Conservation (phyloP, 2,888 invertebrate species). For the Drosophila borborema region DNA sequence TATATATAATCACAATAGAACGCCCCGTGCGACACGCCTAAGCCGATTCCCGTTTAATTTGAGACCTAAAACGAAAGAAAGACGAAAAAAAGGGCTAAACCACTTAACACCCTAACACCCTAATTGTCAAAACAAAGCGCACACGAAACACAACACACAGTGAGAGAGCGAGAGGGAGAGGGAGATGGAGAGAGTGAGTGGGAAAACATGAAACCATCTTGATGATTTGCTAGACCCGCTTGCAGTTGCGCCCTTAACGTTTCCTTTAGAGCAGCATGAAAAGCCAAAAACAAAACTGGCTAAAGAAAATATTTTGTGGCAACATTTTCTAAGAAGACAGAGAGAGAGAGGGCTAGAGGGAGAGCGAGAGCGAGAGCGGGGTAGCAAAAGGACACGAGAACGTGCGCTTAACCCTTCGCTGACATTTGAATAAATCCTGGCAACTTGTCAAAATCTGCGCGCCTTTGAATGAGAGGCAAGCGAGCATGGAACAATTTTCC, state of each 20-base stretch:
- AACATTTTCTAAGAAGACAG: conserved; percentile 48
- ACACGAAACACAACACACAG: conserved; percentile 57
- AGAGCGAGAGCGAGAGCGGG: background rate
- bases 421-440: conserved; percentile 78
- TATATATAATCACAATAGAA: conserved; percentile 78
- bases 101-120: conserved; percentile 83
- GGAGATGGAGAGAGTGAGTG: conserved; percentile 17
- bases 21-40: conserved; percentile 78
- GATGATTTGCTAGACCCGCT: conserved; percentile 31
- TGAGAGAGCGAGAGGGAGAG: conserved; percentile 23
- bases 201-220: conserved; percentile 35
- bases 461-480: conserved; percentile 48
- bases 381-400: conserved; percentile 5
- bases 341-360: background rate
- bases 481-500: conserved; percentile 75
- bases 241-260: conserved; percentile 16
- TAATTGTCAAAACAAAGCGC: conserved; percentile 81
- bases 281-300: conserved; percentile 51
- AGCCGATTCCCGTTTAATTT: conserved; percentile 76
- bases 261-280: conserved; percentile 22
- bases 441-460: conserved; percentile 77
- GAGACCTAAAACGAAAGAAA: conserved; percentile 53
- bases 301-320: conserved; percentile 76
- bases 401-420: conserved; percentile 70
- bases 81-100: conserved; percentile 76